Evolutionary conservation across 2,888 invertebrate species (phyloP).

Genomic region (Spodoptera picta): DNA sequence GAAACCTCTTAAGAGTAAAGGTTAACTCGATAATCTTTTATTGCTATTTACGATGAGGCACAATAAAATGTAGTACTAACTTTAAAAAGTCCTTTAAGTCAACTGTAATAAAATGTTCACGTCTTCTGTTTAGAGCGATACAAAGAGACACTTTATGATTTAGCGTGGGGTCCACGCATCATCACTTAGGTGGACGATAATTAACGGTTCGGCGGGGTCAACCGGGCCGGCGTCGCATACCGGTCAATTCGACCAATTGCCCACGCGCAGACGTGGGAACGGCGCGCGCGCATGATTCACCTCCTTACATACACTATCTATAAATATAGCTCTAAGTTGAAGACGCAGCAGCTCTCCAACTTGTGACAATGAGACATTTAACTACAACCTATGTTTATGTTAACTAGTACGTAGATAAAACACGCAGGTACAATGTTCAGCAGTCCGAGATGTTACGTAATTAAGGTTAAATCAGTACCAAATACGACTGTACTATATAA

Average conservation of each 20-base stretch:
- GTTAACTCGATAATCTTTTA: too few relatives aligned
- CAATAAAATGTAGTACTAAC: too few relatives aligned
- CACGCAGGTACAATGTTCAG: too few relatives aligned
- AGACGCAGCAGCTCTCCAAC: too few relatives aligned
- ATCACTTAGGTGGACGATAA: conserved; percentile 76
- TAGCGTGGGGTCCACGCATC: conserved; percentile 39
- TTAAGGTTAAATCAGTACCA: too few relatives aligned
- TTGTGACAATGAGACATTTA: too few relatives aligned
- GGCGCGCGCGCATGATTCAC: conserved; percentile 67
- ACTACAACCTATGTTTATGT: too few relatives aligned
- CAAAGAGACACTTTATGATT: conserved; percentile 47
- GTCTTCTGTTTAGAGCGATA: conserved; percentile 2
- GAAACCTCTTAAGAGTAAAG: too few relatives aligned
- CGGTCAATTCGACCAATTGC: conserved; percentile 83
- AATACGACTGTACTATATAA: too few relatives aligned
- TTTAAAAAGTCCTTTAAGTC: not conserved
- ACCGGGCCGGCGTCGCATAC: conserved; percentile 74
- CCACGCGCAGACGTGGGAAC: conserved; percentile 79
- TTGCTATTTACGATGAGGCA: too few relatives aligned
- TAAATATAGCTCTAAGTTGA: conserved; percentile 20
- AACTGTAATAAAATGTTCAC: conserved; percentile 1
- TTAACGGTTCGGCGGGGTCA: conserved; percentile 77
- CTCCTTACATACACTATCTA: conserved; percentile 50
- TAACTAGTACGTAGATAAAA: too few relatives aligned
- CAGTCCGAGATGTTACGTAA: too few relatives aligned